A percentile compares a stretch with the other conserved stretches of the same genome.
These are phyloP conservation scores for Aelia acuminata DNA, from an alignment of 2,888 invertebrate species.

Conservation along the genomic window DNA sequence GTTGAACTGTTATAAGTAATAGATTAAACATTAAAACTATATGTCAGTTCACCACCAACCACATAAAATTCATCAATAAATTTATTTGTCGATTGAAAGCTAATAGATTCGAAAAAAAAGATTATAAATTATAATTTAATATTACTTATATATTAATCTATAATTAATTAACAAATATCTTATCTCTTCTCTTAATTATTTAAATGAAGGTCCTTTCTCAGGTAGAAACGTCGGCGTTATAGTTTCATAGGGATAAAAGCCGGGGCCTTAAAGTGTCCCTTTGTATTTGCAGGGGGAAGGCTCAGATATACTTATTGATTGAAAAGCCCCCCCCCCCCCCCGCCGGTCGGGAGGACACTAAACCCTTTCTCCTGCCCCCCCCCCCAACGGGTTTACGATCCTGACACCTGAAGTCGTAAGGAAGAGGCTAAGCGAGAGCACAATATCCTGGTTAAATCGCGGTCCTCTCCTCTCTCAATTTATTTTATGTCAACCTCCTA, in stretches of 20 bases:
- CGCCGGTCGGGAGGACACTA: not conserved
- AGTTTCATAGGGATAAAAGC: constrained; percentile 29
- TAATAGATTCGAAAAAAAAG: no score
- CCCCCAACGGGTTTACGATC: not conserved
- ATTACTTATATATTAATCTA: no score
- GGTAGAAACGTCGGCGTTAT: not conserved
- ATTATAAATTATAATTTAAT: no score
- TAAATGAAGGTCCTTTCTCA: not conserved
- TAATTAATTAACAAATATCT: no score
- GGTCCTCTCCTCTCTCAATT: constrained; percentile 42
- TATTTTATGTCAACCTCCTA: constrained; percentile 27
- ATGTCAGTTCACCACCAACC: no score
- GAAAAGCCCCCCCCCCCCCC: constrained; percentile 11
- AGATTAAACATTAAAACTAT: no score
- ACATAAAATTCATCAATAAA: no score
- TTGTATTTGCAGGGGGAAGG: constrained; percentile 17
- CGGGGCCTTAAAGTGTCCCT: constrained; percentile 32
- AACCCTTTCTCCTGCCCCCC: not conserved
- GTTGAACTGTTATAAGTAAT: no score
- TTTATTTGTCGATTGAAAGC: no score
- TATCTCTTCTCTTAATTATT: not conserved
- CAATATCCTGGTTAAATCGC: constrained; percentile 42
- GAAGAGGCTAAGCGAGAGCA: constrained; percentile 24
- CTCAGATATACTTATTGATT: constrained; percentile 50
- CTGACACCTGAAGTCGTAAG: constrained; percentile 50